Conservation (phyloP, 2,797 vertebrate genomes). For the Atherinosoma microstoma region DNA sequence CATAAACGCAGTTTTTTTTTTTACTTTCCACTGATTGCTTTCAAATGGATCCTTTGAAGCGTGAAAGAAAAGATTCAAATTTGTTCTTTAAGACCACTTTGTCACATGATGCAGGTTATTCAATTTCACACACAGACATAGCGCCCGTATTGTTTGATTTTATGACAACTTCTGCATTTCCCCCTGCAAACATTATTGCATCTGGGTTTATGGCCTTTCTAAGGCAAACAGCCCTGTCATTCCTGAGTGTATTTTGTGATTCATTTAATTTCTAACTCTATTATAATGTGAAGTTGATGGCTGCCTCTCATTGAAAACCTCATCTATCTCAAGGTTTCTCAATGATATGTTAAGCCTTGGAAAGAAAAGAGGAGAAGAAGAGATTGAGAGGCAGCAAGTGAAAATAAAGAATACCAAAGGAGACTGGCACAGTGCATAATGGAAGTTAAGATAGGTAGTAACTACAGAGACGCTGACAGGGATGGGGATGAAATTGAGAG, state of each 20-base stretch:
- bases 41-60: conserved; percentile 72
- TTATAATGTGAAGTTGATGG: conserved; percentile 51
- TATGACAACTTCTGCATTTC: conserved; percentile 60
- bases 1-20: conserved; percentile 36
- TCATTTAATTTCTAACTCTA: conserved; percentile 59
- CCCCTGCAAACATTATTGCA: conserved; percentile 66
- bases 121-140: conserved; percentile 44
- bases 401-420: conserved; percentile 37
- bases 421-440: conserved; percentile 41
- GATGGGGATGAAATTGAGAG: conserved; percentile 42
- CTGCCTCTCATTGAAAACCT: conserved; percentile 56
- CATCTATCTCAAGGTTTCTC: conserved; percentile 75
- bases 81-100: conserved; percentile 37
- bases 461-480: conserved; percentile 22
- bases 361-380: conserved; percentile 22
- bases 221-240: conserved; percentile 58
- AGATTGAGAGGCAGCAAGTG: conserved; percentile 8
- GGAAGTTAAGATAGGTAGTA: conserved; percentile 59
- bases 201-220: conserved; percentile 65
- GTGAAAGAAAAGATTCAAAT: conserved; percentile 40
- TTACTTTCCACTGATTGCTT: conserved; percentile 65
- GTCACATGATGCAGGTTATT: conserved; percentile 66
- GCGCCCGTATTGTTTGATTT: conserved; percentile 63
- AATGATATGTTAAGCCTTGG: conserved; percentile 64
- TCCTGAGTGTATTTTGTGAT: conserved; percentile 61